These are phyloP conservation scores for Varecia variegata DNA, from an alignment of 2,797 vertebrate genomes.

Conservation along the genomic window DNA sequence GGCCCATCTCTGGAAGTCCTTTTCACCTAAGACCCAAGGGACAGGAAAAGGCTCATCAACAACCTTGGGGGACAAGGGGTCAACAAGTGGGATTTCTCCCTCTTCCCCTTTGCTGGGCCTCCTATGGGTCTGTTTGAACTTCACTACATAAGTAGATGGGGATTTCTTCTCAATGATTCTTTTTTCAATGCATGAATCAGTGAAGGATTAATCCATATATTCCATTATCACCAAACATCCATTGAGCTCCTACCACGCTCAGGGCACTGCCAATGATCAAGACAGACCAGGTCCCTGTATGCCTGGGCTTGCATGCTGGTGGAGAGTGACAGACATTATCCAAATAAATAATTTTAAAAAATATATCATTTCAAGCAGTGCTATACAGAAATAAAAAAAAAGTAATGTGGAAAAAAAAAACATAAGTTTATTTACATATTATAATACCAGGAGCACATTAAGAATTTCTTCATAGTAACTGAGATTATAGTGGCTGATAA, in stretches of 20 bases:
- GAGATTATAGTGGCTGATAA: not conserved
- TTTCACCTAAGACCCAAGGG: slow-evolving; percentile 89
- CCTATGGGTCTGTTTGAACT: not conserved
- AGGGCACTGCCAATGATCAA: not conserved
- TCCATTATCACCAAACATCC: not conserved
- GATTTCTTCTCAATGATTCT: not conserved
- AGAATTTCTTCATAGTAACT: slow-evolving; percentile 27
- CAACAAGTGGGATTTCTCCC: not conserved
- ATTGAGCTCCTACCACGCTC: not conserved
- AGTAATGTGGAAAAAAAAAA: no score
- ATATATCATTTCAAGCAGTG: not conserved
- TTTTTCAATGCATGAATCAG: not conserved
- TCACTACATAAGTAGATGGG: not conserved
- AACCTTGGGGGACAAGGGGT: not conserved
- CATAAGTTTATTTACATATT: not conserved
- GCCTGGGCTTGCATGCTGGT: not conserved
- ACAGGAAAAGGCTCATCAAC: not conserved
- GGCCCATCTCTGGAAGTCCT: slow-evolving; percentile 89
- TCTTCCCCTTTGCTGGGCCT: not conserved
- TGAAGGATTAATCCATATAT: not conserved
- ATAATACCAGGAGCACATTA: not conserved
- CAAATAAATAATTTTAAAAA: not conserved
- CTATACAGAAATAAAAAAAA: not conserved
- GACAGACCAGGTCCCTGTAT: not conserved
- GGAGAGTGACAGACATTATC: not conserved